A percentile compares a stretch with the other conserved stretches of the same genome.
phyloP scores from a whole-genome alignment of 1,140 invertebrate genomes.

The Charaxes varanes region DNA sequence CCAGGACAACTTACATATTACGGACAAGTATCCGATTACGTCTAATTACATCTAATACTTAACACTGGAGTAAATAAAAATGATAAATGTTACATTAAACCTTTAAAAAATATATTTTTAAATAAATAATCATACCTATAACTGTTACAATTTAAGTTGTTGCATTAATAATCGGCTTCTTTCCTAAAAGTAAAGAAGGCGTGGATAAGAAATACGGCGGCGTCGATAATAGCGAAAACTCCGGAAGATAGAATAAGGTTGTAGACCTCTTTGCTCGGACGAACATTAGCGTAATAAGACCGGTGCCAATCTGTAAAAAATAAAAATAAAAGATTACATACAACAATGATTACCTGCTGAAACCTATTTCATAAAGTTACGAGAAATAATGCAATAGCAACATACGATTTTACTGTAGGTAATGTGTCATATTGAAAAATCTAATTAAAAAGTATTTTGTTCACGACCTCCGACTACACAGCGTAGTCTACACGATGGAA shows the following conservation, averaged over 20 bases:
- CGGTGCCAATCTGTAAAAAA: slow-evolving; percentile 58
- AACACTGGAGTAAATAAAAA: slow-evolving; percentile 47
- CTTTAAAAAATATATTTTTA: slow-evolving; percentile 7
- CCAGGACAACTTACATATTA: slow-evolving; percentile 27
- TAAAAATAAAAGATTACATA: too few species aligned
- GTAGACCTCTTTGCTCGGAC: slow-evolving; percentile 61
- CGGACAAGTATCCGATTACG: slow-evolving; percentile 19
- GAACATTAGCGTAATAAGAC: slow-evolving; percentile 60
- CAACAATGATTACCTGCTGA: too few species aligned
- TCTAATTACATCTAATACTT: slow-evolving; percentile 14
- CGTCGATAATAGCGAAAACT: slow-evolving; percentile 55
- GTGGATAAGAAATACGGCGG: slow-evolving; percentile 54
- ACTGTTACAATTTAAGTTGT: background rate
- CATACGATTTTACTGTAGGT: too few species aligned
- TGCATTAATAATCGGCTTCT: slow-evolving; percentile 45
- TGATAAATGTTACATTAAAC: slow-evolving; percentile 30
- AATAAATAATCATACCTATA: slow-evolving; percentile 12
- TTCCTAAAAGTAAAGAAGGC: slow-evolving; percentile 61
- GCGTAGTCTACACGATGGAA: too few species aligned
- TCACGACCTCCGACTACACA: too few species aligned
- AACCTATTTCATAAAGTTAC: too few species aligned
- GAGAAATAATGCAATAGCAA: too few species aligned
- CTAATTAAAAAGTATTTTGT: too few species aligned
- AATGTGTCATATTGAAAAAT: too few species aligned
- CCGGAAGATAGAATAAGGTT: slow-evolving; percentile 62